Conservation (phyloP, 2,113 vertebrate genomes). For the Tyrannus savana region DNA sequence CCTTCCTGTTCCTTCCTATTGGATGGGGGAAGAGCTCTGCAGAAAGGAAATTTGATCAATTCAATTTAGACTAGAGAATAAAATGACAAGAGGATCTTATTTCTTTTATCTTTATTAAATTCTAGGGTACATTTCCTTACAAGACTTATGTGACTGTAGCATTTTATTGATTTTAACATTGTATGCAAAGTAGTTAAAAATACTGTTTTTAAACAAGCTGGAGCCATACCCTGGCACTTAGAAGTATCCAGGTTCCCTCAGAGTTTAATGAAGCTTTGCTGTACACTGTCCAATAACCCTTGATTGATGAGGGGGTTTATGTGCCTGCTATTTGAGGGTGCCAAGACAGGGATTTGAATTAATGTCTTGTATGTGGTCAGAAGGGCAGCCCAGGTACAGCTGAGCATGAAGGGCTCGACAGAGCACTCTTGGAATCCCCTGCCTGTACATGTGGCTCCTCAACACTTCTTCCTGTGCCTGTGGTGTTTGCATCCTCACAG, state of each 20-base stretch:
- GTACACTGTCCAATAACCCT: background rate
- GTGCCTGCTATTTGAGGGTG: background rate
- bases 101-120: conserved; percentile 20
- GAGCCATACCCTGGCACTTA: background rate
- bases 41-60: background rate
- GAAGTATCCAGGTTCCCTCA: background rate
- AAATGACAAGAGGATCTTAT: background rate
- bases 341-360: background rate
- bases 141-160: background rate
- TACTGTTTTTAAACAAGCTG: background rate
- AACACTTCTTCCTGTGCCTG: rapidly evolving
- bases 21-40: background rate
- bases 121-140: background rate
- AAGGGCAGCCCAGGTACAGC: background rate
- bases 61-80: background rate
- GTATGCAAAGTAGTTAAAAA: background rate
- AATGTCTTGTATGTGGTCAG: background rate
- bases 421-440: background rate
- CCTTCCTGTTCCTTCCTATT: background rate
- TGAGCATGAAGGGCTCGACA: background rate
- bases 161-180: background rate
- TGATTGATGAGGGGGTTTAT: background rate
- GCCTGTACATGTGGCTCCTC: background rate
- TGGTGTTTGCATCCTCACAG: background rate
- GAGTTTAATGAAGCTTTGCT: background rate